These are phyloP conservation scores for Orchesella flavescens DNA, from an alignment of 2,888 invertebrate species.

Conservation along the genomic window DNA sequence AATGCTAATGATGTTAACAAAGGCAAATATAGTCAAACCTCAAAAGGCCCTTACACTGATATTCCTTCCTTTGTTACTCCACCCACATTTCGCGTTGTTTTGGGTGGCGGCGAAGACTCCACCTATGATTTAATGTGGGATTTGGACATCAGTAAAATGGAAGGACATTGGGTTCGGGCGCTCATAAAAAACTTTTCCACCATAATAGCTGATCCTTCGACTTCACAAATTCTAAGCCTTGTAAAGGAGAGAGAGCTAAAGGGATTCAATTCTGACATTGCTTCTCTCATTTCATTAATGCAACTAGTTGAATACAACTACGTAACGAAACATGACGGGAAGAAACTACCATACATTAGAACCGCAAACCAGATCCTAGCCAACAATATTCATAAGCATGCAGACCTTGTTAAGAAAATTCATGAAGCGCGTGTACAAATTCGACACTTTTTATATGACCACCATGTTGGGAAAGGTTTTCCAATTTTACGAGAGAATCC, in stretches of 20 bases:
- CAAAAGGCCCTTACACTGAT: neutral
- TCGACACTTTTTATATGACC: neutral
- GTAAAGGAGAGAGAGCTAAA: neutral
- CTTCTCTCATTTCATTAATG: neutral
- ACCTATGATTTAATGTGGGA: slow-evolving; percentile 37
- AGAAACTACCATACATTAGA: neutral
- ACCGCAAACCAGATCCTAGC: neutral
- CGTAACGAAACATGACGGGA: neutral
- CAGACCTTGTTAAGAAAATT: neutral
- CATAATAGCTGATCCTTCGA: slow-evolving; percentile 30
- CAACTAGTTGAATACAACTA: neutral
- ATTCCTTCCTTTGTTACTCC: no score
- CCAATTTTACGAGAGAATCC: no score
- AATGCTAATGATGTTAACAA: neutral
- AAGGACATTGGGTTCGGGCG: slow-evolving; percentile 26
- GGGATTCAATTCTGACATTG: neutral
- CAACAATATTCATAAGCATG: neutral
- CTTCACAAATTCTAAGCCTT: neutral
- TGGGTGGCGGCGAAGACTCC: neutral
- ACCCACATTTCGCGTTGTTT: no score
- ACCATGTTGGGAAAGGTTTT: neutral
- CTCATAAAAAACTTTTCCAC: slow-evolving; percentile 24
- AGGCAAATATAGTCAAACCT: neutral
- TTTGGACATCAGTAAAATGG: slow-evolving; percentile 23
- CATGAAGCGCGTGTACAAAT: neutral